A percentile compares a stretch with the other conserved stretches of the same genome.
phyloP scores from a whole-genome alignment of 2,888 invertebrate genomes.

The Nasonia oneida region DNA sequence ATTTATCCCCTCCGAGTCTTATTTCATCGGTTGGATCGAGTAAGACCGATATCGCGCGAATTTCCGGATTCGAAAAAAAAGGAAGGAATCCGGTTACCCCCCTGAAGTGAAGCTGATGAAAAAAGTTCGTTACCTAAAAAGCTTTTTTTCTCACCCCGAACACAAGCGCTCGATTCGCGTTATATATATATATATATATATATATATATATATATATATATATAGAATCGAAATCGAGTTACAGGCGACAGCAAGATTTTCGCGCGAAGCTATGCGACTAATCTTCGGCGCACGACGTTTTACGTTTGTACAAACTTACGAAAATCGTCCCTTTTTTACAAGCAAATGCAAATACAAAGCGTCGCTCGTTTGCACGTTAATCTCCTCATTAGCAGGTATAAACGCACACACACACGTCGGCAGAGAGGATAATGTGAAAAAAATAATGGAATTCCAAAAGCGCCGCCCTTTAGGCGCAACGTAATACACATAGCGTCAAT shows the following conservation, averaged over 20 bases:
- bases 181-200: background rate
- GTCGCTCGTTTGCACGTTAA: background rate
- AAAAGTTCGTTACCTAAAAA: slow-evolving; percentile 39
- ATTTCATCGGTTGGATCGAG: background rate
- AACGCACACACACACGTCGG: background rate
- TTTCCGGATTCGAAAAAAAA: background rate
- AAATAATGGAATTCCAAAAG: background rate
- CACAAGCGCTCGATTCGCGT: background rate
- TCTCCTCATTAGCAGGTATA: background rate
- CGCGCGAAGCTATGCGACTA: background rate
- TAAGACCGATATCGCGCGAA: background rate
- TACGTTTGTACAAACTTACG: background rate
- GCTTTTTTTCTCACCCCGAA: background rate
- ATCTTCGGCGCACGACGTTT: background rate
- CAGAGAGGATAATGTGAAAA: background rate
- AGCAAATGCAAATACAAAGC: background rate
- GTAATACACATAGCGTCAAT: slow-evolving; percentile 34
- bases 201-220: too few species aligned
- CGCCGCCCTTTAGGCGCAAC: background rate
- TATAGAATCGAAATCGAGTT: background rate
- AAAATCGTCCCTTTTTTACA: background rate
- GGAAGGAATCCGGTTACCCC: background rate
- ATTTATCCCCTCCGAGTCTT: background rate
- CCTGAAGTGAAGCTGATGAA: slow-evolving; percentile 9
- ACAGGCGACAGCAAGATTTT: background rate